A percentile compares a stretch with the other conserved stretches of the same genome.
Evolutionary conservation across 2,888 invertebrate genomes (phyloP).

Genomic region (Chaetogeoica ovagalla): DNA sequence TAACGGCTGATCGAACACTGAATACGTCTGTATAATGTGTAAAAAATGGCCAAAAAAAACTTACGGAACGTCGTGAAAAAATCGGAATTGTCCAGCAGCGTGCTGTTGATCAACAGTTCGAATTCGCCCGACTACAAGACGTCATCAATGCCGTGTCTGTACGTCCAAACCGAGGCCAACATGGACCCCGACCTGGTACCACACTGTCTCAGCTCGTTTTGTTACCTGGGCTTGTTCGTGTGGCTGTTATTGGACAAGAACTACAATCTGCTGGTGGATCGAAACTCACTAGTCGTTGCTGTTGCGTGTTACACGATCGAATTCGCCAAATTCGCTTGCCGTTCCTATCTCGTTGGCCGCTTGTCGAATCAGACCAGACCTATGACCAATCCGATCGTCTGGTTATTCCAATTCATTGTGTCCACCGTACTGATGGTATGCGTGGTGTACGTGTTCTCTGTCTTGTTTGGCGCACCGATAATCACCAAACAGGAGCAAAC

Average conservation of each 20-base stretch:
- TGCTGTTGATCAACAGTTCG: slow-evolving; percentile 2
- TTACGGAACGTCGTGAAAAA: slow-evolving; percentile 22
- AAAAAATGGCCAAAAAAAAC: slow-evolving; percentile 41
- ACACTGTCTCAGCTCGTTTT: slow-evolving; percentile 39
- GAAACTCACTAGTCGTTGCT: slow-evolving; percentile 18
- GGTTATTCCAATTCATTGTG: slow-evolving; percentile 22
- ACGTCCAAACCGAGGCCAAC: slow-evolving; percentile 19
- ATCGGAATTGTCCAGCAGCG: slow-evolving; percentile 10
- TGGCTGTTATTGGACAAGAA: slow-evolving; percentile 45
- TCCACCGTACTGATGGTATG: slow-evolving; percentile 60
- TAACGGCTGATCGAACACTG: too few species aligned
- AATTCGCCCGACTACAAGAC: slow-evolving; percentile 8
- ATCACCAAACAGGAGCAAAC: slow-evolving; percentile 70
- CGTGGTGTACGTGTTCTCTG: slow-evolving; percentile 66
- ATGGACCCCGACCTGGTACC: slow-evolving; percentile 45
- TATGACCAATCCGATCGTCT: slow-evolving; percentile 9
- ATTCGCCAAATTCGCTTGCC: slow-evolving; percentile 29
- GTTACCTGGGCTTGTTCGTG: slow-evolving; percentile 27
- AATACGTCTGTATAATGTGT: too few species aligned
- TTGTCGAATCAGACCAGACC: slow-evolving; percentile 11
- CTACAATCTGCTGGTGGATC: slow-evolving; percentile 29
- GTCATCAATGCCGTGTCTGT: neutral
- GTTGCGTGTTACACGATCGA: slow-evolving; percentile 31
- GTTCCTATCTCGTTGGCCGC: slow-evolving; percentile 34
- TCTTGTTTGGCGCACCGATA: slow-evolving; percentile 72